phyloP scores from a whole-genome alignment of 2,797 vertebrate species.

The Catostomus latipinnis region DNA sequence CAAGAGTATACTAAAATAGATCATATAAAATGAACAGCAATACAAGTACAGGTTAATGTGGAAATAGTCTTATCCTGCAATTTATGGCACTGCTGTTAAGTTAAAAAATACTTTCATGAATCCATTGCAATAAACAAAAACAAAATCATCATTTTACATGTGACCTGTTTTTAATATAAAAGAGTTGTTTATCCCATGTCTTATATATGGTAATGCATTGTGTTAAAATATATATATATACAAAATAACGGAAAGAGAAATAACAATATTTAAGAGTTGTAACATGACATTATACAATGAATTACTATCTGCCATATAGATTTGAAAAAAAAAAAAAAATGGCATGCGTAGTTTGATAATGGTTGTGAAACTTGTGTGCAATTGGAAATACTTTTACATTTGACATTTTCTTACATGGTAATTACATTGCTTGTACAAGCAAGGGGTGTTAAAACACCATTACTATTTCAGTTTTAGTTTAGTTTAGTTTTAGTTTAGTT shows the following conservation, averaged over 20 bases:
- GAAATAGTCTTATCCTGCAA: constrained; percentile 51
- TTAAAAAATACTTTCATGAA: constrained; percentile 60
- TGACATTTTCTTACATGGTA: neutral
- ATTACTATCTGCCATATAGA: too few species aligned
- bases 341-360: constrained; percentile 24
- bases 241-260: constrained; percentile 29
- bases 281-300: neutral
- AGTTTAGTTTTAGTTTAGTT: neutral
- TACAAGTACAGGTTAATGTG: constrained; percentile 60
- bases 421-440: constrained; percentile 68
- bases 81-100: constrained; percentile 50
- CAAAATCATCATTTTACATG: constrained; percentile 57
- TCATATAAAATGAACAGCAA: constrained; percentile 61
- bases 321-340: neutral
- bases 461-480: neutral
- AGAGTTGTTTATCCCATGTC: constrained; percentile 36
- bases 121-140: constrained; percentile 60
- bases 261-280: neutral
- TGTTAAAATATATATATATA: constrained; percentile 27
- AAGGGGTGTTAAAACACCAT: constrained; percentile 69
- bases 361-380: constrained; percentile 60
- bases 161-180: constrained; percentile 35
- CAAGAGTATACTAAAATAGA: constrained; percentile 68
- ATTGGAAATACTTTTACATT: constrained; percentile 74
- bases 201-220: constrained; percentile 34